These are phyloP conservation scores for Mus caroli DNA, from an alignment of 2,797 vertebrate species.

Conservation along the genomic window DNA sequence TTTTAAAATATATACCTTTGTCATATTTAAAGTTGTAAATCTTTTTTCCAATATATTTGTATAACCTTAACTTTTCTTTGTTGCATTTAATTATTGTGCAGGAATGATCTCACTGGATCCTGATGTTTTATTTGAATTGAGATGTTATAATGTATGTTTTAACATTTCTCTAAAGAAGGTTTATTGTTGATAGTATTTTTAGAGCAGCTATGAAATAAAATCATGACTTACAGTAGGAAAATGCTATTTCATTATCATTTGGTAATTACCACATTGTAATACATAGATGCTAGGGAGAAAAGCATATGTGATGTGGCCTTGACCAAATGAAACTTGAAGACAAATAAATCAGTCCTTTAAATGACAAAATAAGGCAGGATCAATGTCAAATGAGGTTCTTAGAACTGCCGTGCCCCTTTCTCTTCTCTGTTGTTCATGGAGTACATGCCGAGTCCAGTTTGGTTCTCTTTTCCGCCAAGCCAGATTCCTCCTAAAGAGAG, in stretches of 20 bases:
- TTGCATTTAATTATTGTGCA: conserved; percentile 39
- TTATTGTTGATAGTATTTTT: conserved; percentile 48
- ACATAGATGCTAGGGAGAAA: background rate
- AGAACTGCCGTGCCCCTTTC: background rate
- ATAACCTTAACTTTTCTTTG: conserved; percentile 26
- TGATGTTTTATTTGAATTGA: conserved; percentile 53
- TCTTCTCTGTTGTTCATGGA: background rate
- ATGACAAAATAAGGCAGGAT: background rate
- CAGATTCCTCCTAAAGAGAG: conserved; percentile 7
- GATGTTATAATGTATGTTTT: conserved; percentile 36
- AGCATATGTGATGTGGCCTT: background rate
- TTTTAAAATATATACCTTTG: conserved; percentile 41
- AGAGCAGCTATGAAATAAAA: background rate
- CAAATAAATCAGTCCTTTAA: conserved; percentile 8
- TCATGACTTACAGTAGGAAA: conserved; percentile 37
- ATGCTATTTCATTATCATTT: conserved; percentile 52
- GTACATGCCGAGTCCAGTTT: background rate
- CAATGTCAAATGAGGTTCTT: background rate
- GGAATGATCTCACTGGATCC: background rate
- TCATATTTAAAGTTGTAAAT: background rate
- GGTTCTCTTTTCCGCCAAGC: conserved; percentile 4
- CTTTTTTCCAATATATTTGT: conserved; percentile 10
- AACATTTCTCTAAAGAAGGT: conserved; percentile 14
- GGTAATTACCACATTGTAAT: conserved; percentile 37
- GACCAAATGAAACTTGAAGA: conserved; percentile 14